A percentile compares a stretch with the other conserved stretches of the same genome.
These are phyloP conservation scores for Ophion obscuratus DNA, from an alignment of 2,888 invertebrate species.

Conservation along the genomic window DNA sequence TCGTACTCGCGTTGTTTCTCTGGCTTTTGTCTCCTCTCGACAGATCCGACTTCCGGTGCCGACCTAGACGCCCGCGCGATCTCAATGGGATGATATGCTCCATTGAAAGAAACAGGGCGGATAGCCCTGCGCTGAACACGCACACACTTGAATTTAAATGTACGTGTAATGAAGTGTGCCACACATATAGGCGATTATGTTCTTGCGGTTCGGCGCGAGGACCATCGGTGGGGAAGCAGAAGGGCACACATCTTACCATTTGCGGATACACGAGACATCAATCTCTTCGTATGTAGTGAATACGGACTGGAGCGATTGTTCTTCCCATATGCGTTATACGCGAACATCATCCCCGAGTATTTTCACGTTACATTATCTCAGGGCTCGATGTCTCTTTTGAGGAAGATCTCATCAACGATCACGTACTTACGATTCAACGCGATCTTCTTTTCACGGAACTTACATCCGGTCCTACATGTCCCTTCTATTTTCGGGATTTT, in stretches of 20 bases:
- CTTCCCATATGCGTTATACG: not conserved
- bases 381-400: slow-evolving; percentile 11
- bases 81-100: slow-evolving; percentile 82
- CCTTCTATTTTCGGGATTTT: not conserved
- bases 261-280: slow-evolving; percentile 59
- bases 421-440: slow-evolving; percentile 10
- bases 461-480: slow-evolving; percentile 50
- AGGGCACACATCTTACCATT: slow-evolving; percentile 34
- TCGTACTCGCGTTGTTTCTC: slow-evolving; percentile 75
- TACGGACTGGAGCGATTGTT: slow-evolving; percentile 40
- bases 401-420: slow-evolving; percentile 10
- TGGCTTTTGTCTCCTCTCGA: slow-evolving; percentile 81
- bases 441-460: slow-evolving; percentile 46
- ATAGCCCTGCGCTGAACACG: slow-evolving; percentile 62
- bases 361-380: slow-evolving; percentile 43
- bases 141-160: slow-evolving; percentile 2
- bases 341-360: slow-evolving; percentile 15
- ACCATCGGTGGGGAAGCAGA: slow-evolving; percentile 18
- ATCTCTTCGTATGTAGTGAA: not conserved
- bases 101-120: slow-evolving; percentile 76
- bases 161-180: slow-evolving; percentile 4
- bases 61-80: slow-evolving; percentile 75
- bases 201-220: slow-evolving; percentile 73
- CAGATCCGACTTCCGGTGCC: slow-evolving; percentile 83
- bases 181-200: slow-evolving; percentile 75